Conservation (phyloP, 2,888 invertebrate genomes). For the Melanophora roralis region DNA sequence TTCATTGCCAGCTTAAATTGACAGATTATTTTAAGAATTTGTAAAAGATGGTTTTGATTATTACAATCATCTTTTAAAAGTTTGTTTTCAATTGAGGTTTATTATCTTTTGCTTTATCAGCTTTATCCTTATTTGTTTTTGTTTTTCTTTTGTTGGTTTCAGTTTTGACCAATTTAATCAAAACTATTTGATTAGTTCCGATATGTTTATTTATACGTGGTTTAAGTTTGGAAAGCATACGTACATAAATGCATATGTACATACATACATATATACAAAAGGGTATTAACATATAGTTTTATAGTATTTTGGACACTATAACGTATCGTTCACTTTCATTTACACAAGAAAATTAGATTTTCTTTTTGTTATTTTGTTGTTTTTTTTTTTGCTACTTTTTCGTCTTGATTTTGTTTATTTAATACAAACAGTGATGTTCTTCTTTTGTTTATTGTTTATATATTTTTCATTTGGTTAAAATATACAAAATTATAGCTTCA, state of each 20-base stretch:
- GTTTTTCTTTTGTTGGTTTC: conserved; percentile 3
- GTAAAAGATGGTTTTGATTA: too few species aligned
- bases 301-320: neutral
- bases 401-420: conserved; percentile 27
- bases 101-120: neutral
- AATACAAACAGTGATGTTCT: conserved; percentile 32
- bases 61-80: too few species aligned
- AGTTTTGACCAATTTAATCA: conserved; percentile 37
- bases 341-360: neutral
- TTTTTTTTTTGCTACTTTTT: conserved; percentile 6
- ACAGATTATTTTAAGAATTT: too few species aligned
- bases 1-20: too few species aligned
- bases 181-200: conserved; percentile 41
- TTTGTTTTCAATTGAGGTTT: neutral
- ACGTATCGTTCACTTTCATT: neutral
- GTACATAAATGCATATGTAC: too few species aligned
- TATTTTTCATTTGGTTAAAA: neutral
- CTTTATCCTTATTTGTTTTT: neutral
- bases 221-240: neutral
- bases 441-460: conserved; percentile 29
- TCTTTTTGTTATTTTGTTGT: neutral
- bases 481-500: conserved; percentile 14
- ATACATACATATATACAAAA: neutral
- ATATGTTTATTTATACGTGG: conserved; percentile 2
- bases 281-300: too few species aligned